phyloP scores from a whole-genome alignment of 2,797 vertebrate species.

The Chaunax sp. region DNA sequence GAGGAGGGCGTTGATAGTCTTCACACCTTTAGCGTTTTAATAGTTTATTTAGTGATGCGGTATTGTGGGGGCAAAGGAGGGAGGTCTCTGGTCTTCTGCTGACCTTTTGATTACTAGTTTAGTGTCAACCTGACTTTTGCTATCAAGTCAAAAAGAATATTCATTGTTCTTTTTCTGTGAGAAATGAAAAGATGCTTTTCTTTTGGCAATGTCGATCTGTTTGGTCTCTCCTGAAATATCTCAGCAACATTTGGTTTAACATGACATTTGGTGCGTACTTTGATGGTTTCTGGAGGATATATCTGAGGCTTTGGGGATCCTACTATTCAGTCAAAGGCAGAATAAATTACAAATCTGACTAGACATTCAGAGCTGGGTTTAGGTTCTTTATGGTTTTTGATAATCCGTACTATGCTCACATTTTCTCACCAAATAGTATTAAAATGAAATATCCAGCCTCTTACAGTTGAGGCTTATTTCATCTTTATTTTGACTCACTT shows the following conservation, averaged over 20 bases:
- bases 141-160: not conserved
- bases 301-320: too few relatives aligned
- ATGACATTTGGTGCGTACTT: not conserved
- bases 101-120: not conserved
- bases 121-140: not conserved
- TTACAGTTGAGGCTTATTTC: not conserved
- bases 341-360: too few relatives aligned
- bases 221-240: not conserved
- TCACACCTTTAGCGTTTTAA: constrained; percentile 19
- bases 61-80: not conserved
- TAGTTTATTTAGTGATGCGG: constrained; percentile 20
- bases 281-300: not conserved
- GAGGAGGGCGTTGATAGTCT: constrained; percentile 11
- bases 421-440: too few relatives aligned
- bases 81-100: not conserved
- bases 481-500: not conserved
- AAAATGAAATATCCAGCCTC: too few relatives aligned
- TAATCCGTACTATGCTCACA: too few relatives aligned
- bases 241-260: not conserved
- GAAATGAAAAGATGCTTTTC: not conserved
- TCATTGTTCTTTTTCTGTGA: not conserved
- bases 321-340: too few relatives aligned
- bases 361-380: too few relatives aligned
- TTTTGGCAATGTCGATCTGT: not conserved
- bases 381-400: not conserved